These are phyloP conservation scores for Drosophila grimshawi DNA, from an alignment of 1,140 invertebrate genomes.

Conservation along the genomic window DNA sequence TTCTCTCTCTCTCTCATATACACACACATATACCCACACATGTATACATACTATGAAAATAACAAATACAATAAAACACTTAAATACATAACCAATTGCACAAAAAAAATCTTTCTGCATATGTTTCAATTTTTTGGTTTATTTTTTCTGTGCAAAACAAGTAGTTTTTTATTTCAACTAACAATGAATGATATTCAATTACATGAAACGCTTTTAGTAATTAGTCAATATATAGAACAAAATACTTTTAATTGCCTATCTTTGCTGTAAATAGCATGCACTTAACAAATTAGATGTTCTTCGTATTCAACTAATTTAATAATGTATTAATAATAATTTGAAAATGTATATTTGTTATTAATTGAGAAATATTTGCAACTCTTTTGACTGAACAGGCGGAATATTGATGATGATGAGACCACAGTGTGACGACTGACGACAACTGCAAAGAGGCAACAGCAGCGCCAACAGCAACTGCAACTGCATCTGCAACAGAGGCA, in stretches of 20 bases:
- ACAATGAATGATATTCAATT: slow-evolving; percentile 1
- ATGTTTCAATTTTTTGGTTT: background rate
- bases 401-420: slow-evolving; percentile 85
- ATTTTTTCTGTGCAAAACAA: background rate
- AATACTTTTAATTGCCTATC: slow-evolving; percentile 1
- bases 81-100: background rate
- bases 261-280: slow-evolving; percentile 17
- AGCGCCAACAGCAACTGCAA: slow-evolving; percentile 24
- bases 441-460: slow-evolving; percentile 35
- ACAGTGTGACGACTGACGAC: slow-evolving; percentile 76
- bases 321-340: background rate
- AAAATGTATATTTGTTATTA: background rate
- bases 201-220: slow-evolving; percentile 1
- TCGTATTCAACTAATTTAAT: background rate
- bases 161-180: background rate
- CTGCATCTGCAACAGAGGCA: slow-evolving; percentile 25
- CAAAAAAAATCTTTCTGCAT: slow-evolving; percentile 3
- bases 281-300: slow-evolving; percentile 9
- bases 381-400: slow-evolving; percentile 68
- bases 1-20: slow-evolving; percentile 3
- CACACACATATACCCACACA: slow-evolving; percentile 11
- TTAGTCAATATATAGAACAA: background rate
- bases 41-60: background rate
- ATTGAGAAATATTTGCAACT: slow-evolving; percentile 5
- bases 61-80: slow-evolving; percentile 2